phyloP scores from a whole-genome alignment of 2,113 vertebrate species.

The Miniopterus natalensis region DNA sequence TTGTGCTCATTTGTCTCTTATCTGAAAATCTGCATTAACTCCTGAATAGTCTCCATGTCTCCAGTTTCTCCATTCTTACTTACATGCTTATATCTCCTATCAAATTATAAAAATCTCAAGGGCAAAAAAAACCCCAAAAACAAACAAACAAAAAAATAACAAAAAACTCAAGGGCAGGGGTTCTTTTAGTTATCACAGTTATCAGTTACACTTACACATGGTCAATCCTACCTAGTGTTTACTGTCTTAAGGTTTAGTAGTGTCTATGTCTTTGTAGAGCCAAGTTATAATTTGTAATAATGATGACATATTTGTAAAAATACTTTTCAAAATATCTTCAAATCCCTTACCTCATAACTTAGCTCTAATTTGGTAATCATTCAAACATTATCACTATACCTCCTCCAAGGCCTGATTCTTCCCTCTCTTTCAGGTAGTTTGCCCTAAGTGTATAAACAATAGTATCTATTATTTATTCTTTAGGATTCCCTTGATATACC shows the following conservation, averaged over 20 bases:
- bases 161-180: neutral
- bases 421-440: neutral
- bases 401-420: neutral
- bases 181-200: neutral
- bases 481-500: neutral
- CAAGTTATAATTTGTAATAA: constrained; percentile 1
- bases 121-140: neutral
- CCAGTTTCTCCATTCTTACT: neutral
- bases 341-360: neutral
- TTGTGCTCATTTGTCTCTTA: neutral
- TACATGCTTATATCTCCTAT: neutral
- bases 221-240: neutral
- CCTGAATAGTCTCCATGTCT: neutral
- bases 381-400: constrained; percentile 39
- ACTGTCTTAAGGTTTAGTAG: neutral
- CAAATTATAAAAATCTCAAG: neutral
- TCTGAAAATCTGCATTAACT: neutral
- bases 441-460: neutral
- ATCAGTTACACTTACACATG: neutral
- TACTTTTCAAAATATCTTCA: constrained; percentile 39
- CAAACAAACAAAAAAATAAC: neutral
- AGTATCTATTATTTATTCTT: constrained; percentile 35
- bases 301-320: neutral
- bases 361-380: constrained; percentile 6
- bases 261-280: constrained; percentile 10